Base-by-base conservation (phyloP, 2,888 invertebrate species). In the Erebia palarica region DNA sequence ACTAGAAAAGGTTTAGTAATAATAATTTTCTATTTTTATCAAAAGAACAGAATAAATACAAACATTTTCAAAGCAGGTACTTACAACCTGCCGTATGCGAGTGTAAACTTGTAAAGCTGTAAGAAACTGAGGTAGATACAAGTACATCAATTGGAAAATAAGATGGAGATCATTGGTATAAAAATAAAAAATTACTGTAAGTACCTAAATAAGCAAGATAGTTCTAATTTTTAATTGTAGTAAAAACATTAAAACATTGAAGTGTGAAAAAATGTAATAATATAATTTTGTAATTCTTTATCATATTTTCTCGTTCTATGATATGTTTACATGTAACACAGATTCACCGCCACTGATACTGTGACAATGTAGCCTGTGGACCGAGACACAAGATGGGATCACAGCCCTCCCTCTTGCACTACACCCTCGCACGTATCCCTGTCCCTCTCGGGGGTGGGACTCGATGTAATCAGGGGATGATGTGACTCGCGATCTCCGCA, bases 321-420 rank as follows among this genome's bases (percentile, higher is more conserved):
- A 70, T 74, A 66, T 65, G 81, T 84, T 83, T 80, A 81, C 82
- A 84, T 83, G 87, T 87, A 85, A 88, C 85, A 88, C 85, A 86
- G 86, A 86, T 84, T 86, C 86, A 82, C 82, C 81, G 84, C 86
- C 85, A 82, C 84, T 83, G 85, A 86, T 87, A 85, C 86, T 85
- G 86, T 93, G 93, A 93, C 93, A 92, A 93, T 87, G 88, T 93
- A 92, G 92, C 93, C 93, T 93, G 91, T 92, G 87, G 92, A 93
- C 92, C 81, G 90, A 88, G 88, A 87, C 86, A 95, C 95, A 95
- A 95, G 95, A 95, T 95, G 95, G 94, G 94, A 91, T 92, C 90
- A 85, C 92, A 82, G 79, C 91, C 79, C 80, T 88, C 89, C 83
- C 89, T 21, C 81, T 93, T 83, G 47, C 82, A 70, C 88, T 9